Percentiles rank a stretch among this genome's conserved stretches.
These are phyloP conservation scores for Drosophila nigricruria DNA, from an alignment of 2,888 invertebrate genomes.

Conservation along the genomic window DNA sequence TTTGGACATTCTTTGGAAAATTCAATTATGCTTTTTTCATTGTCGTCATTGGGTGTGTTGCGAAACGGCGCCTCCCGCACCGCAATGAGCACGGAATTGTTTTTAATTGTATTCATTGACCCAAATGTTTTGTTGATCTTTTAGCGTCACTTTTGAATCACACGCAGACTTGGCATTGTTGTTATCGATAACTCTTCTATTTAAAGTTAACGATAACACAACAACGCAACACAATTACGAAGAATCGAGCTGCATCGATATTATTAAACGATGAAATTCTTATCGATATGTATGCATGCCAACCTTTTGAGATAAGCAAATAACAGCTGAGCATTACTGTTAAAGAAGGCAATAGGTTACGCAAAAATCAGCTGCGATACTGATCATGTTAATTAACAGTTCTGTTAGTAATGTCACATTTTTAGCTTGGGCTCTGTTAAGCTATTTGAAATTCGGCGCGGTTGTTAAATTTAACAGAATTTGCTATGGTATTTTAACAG, in stretches of 20 bases:
- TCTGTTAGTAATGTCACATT: neutral
- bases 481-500: neutral
- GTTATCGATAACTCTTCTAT: neutral
- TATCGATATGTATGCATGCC: neutral
- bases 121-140: neutral
- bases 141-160: constrained; percentile 1
- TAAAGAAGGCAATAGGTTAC: too few species aligned
- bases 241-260: neutral
- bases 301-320: too few species aligned
- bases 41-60: rapidly evolving
- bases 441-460: neutral
- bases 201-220: neutral
- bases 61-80: constrained; percentile 73
- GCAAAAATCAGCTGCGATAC: neutral
- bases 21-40: constrained; percentile 2
- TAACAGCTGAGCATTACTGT: neutral
- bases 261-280: neutral
- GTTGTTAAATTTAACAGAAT: neutral
- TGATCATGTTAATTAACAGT: neutral
- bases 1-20: constrained; percentile 10
- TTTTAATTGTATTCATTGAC: constrained; percentile 34
- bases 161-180: neutral
- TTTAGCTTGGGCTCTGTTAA: neutral
- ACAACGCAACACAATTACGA: neutral
- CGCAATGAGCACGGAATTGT: constrained; percentile 69